Evolutionary conservation across 2,888 invertebrate genomes (phyloP), one percentile per base, ranked within the genome.

Genomic region (Polydrusus tereticollis): DNA sequence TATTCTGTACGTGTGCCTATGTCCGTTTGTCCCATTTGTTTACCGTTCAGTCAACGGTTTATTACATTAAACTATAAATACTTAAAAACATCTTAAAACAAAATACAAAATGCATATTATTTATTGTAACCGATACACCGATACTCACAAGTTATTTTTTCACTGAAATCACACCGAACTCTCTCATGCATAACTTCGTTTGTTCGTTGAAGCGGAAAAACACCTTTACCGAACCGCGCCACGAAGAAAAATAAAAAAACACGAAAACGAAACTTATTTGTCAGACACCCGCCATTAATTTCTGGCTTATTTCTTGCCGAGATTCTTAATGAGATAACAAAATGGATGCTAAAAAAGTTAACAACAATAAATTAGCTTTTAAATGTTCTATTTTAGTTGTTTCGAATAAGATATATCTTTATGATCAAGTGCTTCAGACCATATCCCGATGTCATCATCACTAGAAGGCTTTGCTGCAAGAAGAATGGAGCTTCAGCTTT

Each of bases 181-280:
- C 69, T 58, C 57, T 64, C 43, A 64, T 57, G 69, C 69, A 69
- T 63, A 62, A 64, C 69, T 43, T 21, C 52, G 60, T 69, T 65
- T 69, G 52, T 52, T 55, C 69, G 55, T 10, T 62, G 55, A 62
- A 60, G 69, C 69, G 50, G 69, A 69, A 69, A 69, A 69, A 69
- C 52, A 69, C 62, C 62, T 69, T 69, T 67, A 65, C 47, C 43
- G n/a, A 36, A 38, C 47, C 50, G 43, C 50, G 43, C 50, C 16
- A 21, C 3, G 20, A 63, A 52, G 36, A 47, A 45, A 47, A 63
- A 52, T 33, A 29, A 12, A n/a, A 20, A 20, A 20, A 36, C 36
- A 20, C 3, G n/a, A 63, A 63, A 33, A 50, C 21, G n/a, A 50
- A 63, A 50, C 36, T 38, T 52, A 52, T 63, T 63, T 63, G 52